Conservation (phyloP, 2,113 vertebrate genomes). For the Ctenodactylus gundi region DNA sequence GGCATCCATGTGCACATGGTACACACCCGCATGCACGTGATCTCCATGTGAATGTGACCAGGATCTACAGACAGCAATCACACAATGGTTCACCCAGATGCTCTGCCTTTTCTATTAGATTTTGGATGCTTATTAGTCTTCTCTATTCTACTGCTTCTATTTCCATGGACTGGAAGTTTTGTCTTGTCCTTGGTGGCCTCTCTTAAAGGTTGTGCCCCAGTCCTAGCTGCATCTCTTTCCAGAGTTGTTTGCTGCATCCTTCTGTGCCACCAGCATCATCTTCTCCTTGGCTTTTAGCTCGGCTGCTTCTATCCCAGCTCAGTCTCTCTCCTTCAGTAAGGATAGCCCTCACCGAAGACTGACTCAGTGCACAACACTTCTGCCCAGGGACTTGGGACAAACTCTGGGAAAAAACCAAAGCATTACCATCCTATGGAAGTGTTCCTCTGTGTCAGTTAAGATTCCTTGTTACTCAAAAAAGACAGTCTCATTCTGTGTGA, state of each 20-base stretch:
- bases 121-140: not conserved
- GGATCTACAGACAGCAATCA: not conserved
- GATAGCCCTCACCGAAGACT: not conserved
- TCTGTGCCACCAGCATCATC: not conserved
- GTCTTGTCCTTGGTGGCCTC: not conserved
- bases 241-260: not conserved
- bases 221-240: not conserved
- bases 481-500: not conserved
- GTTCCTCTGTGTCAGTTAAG: not conserved
- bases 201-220: not conserved
- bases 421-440: not conserved
- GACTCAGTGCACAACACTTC: not conserved
- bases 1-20: not conserved
- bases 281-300: not conserved
- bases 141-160: not conserved
- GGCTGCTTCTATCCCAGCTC: not conserved
- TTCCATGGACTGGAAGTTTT: not conserved
- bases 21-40: no score
- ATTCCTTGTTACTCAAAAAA: not conserved
- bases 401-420: not conserved
- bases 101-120: not conserved
- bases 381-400: not conserved
- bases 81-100: not conserved
- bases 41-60: accelerated
- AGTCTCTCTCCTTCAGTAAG: not conserved